These are phyloP conservation scores for Tigriopus japonicus DNA, from an alignment of 1,140 invertebrate genomes.

Conservation along the genomic window DNA sequence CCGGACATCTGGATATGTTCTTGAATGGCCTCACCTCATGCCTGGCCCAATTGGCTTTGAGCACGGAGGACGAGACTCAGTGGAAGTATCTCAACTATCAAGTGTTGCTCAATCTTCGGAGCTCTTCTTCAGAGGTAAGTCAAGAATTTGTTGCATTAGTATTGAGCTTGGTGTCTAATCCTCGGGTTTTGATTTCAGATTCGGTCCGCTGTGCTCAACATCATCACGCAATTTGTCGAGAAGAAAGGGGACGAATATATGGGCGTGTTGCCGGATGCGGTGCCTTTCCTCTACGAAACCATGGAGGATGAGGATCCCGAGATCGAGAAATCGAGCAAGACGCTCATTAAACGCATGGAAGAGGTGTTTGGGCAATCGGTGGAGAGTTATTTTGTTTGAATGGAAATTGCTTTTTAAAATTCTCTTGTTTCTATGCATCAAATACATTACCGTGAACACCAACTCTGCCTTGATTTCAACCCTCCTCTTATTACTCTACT, in stretches of 20 bases:
- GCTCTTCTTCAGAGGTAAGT: background rate
- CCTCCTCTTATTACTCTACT: background rate
- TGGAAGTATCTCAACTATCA: constrained; percentile 13
- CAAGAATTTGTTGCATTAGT: background rate
- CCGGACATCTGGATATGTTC: background rate
- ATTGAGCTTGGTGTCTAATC: background rate
- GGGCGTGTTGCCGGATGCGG: constrained; percentile 10
- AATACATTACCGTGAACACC: too few relatives aligned
- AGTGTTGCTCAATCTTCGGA: background rate
- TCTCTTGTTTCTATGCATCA: too few relatives aligned
- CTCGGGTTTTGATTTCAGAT: constrained; percentile 2
- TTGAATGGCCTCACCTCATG: too few relatives aligned
- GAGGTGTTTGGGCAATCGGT: constrained; percentile 8
- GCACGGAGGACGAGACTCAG: constrained; percentile 5
- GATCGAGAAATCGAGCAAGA: constrained; percentile 2
- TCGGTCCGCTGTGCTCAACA: background rate
- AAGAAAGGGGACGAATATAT: constrained; percentile 5
- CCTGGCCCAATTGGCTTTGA: background rate
- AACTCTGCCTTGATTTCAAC: background rate
- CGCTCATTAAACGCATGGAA: constrained; percentile 10
- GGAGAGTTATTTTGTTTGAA: constrained; percentile 8
- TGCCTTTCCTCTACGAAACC: constrained; percentile 6
- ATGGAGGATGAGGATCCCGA: constrained; percentile 12
- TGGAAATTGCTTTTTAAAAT: too few relatives aligned
- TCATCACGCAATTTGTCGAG: background rate